phyloP scores from a whole-genome alignment of 2,113 vertebrate genomes.

The Mixornis gularis region DNA sequence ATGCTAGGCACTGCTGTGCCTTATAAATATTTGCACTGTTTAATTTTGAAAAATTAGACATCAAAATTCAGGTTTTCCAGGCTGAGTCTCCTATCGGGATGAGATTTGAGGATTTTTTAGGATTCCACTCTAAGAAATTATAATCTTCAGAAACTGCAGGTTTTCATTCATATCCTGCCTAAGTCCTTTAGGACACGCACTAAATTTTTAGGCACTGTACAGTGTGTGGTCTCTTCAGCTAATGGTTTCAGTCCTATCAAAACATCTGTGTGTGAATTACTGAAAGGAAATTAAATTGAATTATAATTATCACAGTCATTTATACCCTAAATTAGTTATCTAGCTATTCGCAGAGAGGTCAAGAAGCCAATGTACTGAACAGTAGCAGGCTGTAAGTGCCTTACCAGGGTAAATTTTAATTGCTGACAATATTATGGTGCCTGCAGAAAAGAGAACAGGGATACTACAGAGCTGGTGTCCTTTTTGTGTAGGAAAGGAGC shows the following conservation, averaged over 20 bases:
- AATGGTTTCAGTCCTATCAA: not conserved
- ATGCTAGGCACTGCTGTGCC: not conserved
- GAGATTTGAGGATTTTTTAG: not conserved
- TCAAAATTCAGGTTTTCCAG: not conserved
- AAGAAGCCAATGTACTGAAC: constrained; percentile 26
- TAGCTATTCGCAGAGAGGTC: not conserved
- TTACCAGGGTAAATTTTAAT: constrained; percentile 31
- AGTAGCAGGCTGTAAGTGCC: constrained; percentile 18
- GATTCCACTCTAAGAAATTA: not conserved
- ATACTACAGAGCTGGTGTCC: not conserved
- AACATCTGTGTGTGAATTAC: constrained; percentile 11
- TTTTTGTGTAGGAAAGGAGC: not conserved
- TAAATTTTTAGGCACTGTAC: not conserved
- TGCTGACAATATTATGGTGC: not conserved
- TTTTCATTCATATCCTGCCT: not conserved
- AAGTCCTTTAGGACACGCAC: not conserved
- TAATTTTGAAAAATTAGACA: not conserved
- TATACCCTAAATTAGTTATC: constrained; percentile 40
- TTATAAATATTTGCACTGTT: not conserved
- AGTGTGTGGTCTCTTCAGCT: not conserved
- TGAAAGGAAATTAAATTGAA: constrained; percentile 49
- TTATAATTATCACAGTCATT: constrained; percentile 35
- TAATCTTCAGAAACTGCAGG: not conserved
- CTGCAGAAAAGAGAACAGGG: not conserved
- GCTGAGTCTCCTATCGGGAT: not conserved